These are phyloP conservation scores for Drosophila kurseongensis DNA, from an alignment of 1,140 invertebrate species.

Conservation along the genomic window DNA sequence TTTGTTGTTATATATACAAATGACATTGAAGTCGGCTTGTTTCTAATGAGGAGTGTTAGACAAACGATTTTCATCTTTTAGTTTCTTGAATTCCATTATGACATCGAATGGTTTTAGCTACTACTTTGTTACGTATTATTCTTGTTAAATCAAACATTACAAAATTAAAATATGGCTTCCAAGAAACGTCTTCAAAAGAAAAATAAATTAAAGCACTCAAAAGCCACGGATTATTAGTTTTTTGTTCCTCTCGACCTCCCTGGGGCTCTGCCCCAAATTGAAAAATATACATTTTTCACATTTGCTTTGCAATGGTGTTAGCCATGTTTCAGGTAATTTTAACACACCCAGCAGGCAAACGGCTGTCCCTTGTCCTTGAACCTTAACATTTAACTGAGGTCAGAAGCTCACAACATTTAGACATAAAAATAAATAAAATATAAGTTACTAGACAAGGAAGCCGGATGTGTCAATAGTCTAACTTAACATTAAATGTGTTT, in stretches of 20 bases:
- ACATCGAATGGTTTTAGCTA: neutral
- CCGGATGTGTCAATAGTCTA: constrained; percentile 11
- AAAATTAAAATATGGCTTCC: constrained; percentile 14
- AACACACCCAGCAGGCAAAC: constrained; percentile 1
- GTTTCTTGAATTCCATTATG: neutral
- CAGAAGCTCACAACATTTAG: constrained; percentile 24
- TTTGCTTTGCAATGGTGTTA: constrained; percentile 10
- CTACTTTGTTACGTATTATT: constrained; percentile 4
- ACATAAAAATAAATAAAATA: constrained; percentile 14
- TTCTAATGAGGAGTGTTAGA: neutral
- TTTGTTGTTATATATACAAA: neutral
- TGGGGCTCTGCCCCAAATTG: neutral
- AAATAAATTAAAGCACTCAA: constrained; percentile 17
- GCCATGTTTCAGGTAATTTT: constrained; percentile 16
- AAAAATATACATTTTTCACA: constrained; percentile 11
- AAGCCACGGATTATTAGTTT: constrained; percentile 37
- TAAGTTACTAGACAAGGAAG: constrained; percentile 24
- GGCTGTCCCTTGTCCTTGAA: constrained; percentile 42
- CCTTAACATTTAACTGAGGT: constrained; percentile 30
- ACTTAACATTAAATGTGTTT: constrained; percentile 3
- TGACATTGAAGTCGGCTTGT: neutral
- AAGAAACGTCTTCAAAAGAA: constrained; percentile 26
- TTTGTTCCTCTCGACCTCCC: neutral
- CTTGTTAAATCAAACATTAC: constrained; percentile 8
- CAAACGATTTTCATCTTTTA: neutral